Conservation (phyloP, 2,797 vertebrate species). For the Acrocephalus scirpaceus region DNA sequence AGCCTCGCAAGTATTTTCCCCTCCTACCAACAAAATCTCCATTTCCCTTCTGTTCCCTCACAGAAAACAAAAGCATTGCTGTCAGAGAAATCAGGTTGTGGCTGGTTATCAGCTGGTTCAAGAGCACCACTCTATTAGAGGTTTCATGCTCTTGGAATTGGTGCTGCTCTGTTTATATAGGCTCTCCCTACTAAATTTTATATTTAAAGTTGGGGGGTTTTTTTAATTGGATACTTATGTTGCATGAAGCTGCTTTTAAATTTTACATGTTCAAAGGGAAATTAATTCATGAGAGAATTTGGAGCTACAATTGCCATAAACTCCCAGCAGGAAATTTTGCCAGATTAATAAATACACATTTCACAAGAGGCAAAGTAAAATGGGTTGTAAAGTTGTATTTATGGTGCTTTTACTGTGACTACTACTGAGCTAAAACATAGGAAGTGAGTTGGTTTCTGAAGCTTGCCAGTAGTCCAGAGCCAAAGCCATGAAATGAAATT, state of each 20-base stretch:
- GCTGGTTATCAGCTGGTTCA: not conserved
- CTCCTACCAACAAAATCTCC: not conserved
- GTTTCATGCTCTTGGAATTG: not conserved
- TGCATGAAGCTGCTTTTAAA: not conserved
- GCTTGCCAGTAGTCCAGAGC: not conserved
- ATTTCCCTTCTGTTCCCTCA: not conserved
- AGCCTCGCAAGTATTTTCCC: not conserved
- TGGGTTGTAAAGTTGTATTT: slow-evolving; percentile 2
- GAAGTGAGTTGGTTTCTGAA: not conserved
- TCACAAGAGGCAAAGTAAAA: slow-evolving; percentile 1
- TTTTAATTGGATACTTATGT: not conserved
- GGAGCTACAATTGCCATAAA: not conserved
- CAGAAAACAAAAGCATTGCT: not conserved
- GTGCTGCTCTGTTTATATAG: not conserved
- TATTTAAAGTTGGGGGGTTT: not conserved
- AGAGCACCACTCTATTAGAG: not conserved
- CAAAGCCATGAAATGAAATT: not conserved
- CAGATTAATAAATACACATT: not conserved
- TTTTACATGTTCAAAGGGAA: not conserved
- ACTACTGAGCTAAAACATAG: not conserved
- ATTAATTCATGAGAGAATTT: not conserved
- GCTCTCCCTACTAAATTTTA: not conserved
- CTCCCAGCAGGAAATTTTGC: not conserved
- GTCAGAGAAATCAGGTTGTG: not conserved
- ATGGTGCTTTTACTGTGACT: not conserved